phyloP scores from a whole-genome alignment of 2,797 vertebrate genomes.

The Siniperca obscura region DNA sequence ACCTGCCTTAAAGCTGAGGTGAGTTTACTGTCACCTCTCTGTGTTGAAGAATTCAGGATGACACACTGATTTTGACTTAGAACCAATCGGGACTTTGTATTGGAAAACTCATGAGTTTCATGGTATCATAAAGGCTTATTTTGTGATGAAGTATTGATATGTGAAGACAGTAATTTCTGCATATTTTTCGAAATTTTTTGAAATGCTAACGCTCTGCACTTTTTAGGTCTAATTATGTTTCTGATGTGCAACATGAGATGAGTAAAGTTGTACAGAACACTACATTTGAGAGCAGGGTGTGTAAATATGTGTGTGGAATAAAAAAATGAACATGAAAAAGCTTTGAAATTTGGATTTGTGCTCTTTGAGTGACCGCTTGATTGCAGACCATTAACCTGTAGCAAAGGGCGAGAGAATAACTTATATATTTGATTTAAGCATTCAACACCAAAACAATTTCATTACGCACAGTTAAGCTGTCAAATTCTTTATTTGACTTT shows the following conservation, averaged over 20 bases:
- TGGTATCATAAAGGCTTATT: constrained; percentile 46
- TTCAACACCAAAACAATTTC: background rate
- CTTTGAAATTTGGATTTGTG: constrained; percentile 11
- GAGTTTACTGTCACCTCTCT: constrained; percentile 17
- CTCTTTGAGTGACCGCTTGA: background rate
- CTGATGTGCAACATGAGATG: constrained; percentile 24
- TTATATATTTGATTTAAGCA: background rate
- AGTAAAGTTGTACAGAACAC: constrained; percentile 40
- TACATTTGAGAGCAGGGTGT: constrained; percentile 42
- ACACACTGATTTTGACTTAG: constrained; percentile 40
- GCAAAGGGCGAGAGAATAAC: background rate
- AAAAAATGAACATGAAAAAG: constrained; percentile 50
- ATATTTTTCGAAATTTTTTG: constrained; percentile 32
- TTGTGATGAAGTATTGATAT: constrained; percentile 49
- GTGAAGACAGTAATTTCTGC: constrained; percentile 34
- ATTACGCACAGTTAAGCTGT: constrained; percentile 74
- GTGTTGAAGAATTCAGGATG: constrained; percentile 28
- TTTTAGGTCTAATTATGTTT: constrained; percentile 42
- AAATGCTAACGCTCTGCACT: constrained; percentile 59
- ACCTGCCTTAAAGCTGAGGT: constrained; percentile 34
- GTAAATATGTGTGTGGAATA: constrained; percentile 63
- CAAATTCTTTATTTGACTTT: constrained; percentile 88
- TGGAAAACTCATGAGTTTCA: background rate
- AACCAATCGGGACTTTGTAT: constrained; percentile 30
- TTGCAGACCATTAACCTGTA: background rate